Percentiles rank a stretch among this genome's conserved stretches.
Evolutionary conservation across 2,888 invertebrate genomes (phyloP).

Genomic region (Melipona bicolor): DNA sequence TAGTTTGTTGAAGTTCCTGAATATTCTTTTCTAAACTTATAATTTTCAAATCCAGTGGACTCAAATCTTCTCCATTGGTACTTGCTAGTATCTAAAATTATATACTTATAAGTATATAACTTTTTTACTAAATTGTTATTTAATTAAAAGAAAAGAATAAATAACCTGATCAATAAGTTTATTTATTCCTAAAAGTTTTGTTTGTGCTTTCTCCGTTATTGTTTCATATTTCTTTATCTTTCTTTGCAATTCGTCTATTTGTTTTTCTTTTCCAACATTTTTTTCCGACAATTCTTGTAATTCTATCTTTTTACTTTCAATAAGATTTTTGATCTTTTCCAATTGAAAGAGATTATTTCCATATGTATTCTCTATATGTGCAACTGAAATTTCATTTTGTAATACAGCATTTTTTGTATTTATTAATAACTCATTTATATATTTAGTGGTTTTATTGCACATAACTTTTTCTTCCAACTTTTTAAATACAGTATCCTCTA

Average conservation of each 20-base stretch:
- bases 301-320: conserved; percentile 75
- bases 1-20: conserved; percentile 86
- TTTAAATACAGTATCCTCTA: conserved; percentile 88
- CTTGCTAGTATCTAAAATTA: conserved; percentile 73
- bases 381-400: conserved; percentile 86
- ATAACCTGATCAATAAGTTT: conserved; percentile 85
- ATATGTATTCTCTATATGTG: conserved; percentile 86
- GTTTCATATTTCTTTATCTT: conserved; percentile 84
- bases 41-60: conserved; percentile 88
- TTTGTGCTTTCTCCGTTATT: conserved; percentile 85
- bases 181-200: conserved; percentile 85
- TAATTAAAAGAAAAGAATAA: not conserved
- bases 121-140: not conserved
- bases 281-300: conserved; percentile 81
- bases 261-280: conserved; percentile 82
- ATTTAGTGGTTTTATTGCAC: conserved; percentile 88
- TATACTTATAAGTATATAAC: not conserved
- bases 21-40: conserved; percentile 88
- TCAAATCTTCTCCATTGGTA: conserved; percentile 80
- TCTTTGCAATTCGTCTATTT: conserved; percentile 83
- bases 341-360: conserved; percentile 86
- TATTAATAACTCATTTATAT: conserved; percentile 85
- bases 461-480: conserved; percentile 89
- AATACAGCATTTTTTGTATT: conserved; percentile 84
- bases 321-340: conserved; percentile 84